Base-by-base conservation (phyloP, 2,888 invertebrate species). In the Galeruca laticollis region DNA sequence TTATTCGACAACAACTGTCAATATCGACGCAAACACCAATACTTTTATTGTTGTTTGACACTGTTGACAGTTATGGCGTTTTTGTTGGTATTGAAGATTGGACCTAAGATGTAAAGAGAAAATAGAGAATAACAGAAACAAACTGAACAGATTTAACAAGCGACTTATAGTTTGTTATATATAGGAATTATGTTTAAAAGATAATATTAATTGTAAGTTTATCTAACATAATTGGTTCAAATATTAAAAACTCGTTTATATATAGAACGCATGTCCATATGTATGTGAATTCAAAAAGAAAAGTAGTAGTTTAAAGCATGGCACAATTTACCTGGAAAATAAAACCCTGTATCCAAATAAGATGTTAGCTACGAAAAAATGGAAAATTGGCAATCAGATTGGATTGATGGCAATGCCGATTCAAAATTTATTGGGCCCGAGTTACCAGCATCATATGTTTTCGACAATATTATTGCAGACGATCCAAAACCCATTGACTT, bases 321-420 rank as follows among this genome's bases (percentile, higher is more conserved):
- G 47, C 47, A 47, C 47, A 47, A 47, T 47, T 43, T 15, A 47
- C 18, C 47, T 47, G 10, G 10, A 9, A 18, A 47, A 18, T 47
- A 18, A 47, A 47, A 47, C 47, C 10, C 18, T 20, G 43, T 10
- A 60, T 60, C 10, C 11, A 47, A 57, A 35, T 56, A 70, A 61
- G 70, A 18, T 26, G 57, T 59, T 63, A 60, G 31, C 26, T 20
- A 67, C 60, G 31, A 63, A 60, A 70, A 60, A 68, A 71, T 71
- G 71, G 72, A 72, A n/a, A 40, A 11, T 37, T 69, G 59, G 72
- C 37, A 72, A 6, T 69, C 67, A 60, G 67, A 68, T 18, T 69
- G 69, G 67, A 37, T 62, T 35, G 35, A 20, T 18, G 64, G 63
- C 31, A 60, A 52, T 40, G 37, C 60, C 11, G 51, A 62, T 49